Evolutionary conservation across 2,113 vertebrate genomes (phyloP), one percentile per base, ranked within the genome.

Genomic region (Chlamydotis undulata): DNA sequence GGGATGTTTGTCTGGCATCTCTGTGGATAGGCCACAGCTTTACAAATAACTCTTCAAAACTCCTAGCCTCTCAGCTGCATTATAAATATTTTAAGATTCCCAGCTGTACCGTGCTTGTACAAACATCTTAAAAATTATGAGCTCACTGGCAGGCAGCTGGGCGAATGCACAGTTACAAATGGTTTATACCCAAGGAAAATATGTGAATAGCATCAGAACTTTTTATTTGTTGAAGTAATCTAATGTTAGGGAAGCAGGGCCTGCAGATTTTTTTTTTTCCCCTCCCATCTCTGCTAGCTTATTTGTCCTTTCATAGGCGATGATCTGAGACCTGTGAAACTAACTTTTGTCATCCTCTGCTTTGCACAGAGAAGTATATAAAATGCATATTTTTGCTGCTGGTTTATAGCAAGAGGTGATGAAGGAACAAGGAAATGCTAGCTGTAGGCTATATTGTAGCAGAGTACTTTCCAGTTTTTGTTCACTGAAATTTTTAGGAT

Each of bases 51-150:
- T 61, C 24, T 22, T 93, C 88, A 75, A 82, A 94, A 71, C 67
- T 87, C 45, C 41, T 82, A 7, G 0, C 45, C 49, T 79, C 61
- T 83, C 52, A 43, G 68, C 80, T 95, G 80, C 56, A 7, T 93
- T 92, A 73, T 79, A 89, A 94, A 87, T 89, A 76, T 16, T 87
- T 95, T 71, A 73, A 82, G 49, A 73, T 93, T 88, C 81, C 91
- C 96, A 96, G 83, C 80, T 93, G 92, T 56, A 50, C 37, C 59
- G 31, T 50, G 83, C 83, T 89, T 96, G 65, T 61, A 49, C 77
- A 95, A 95, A 94, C 77, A 94, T 90, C 73, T 89, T 75, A 84
- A 94, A 94, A 93, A 89, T 83, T 56, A 70, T 71, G 74, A 91
- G 57, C 65, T 91, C 77, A 29, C 53, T 96, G 93, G 83, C 83